Base-by-base conservation (phyloP, 2,797 vertebrate species). In the Varecia variegata region DNA sequence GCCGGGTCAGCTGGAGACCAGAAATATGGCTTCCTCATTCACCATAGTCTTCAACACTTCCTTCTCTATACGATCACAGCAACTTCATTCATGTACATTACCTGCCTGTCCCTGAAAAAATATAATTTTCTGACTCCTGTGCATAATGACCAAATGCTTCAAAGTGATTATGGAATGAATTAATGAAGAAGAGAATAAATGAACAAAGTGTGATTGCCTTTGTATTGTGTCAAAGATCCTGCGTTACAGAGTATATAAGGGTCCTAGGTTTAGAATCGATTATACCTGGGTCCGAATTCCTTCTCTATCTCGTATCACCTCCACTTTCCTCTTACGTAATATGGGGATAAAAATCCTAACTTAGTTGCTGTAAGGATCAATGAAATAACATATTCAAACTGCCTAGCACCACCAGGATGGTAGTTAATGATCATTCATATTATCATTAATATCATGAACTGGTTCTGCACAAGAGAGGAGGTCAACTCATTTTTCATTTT, bases 401-500 rank as follows among this genome's bases (percentile, higher is more conserved):
- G 18, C 45, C 54, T 20, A 17, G 23, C 54, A 68, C 23, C 45
- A 35, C 27, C 11, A 25, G 54, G 17, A 11, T 21, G 23, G 52
- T 65, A n/a, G 45, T 89, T 94, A 79, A 74, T 92, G 58, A 88
- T 94, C 54, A 85, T 67, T 3, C 2, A 14, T 77, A 62, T 89
- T 58, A 50, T 58, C 62, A 60, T 90, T 35, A 68, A 56, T 14
- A 30, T 68, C 35, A 71, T 87, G 60, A 74, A 35, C 80, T 81
- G n/a, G 38, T 91, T 60, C 73, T 88, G 71, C 52, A 17, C 13
- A 25, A 92, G n/a, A 88, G 7, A 85, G 7, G 9, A 89, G n/a
- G 21, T 91, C 88, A 95, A 43, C 76, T 90, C 56, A 58, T 38
- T 94, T 93, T 96, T 79, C 71, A 70, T 86, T 95, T 93, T 96